These are phyloP conservation scores for Willowsia nigromaculata DNA, from an alignment of 2,888 invertebrate genomes.

Conservation along the genomic window DNA sequence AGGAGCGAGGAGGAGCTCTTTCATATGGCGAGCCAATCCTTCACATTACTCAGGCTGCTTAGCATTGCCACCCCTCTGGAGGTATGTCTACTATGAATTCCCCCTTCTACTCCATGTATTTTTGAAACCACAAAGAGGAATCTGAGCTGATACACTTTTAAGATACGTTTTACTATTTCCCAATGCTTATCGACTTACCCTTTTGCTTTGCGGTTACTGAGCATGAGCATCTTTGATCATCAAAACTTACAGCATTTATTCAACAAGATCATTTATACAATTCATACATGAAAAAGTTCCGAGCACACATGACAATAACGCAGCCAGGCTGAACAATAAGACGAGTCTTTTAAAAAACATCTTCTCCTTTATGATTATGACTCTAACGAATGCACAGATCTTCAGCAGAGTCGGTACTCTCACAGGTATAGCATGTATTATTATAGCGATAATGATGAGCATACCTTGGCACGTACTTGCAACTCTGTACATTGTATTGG, in stretches of 20 bases:
- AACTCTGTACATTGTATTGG: neutral
- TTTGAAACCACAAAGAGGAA: constrained; percentile 40
- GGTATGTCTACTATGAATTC: constrained; percentile 27
- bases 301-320: neutral
- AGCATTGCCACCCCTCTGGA: constrained; percentile 63
- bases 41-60: constrained; percentile 30
- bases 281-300: neutral
- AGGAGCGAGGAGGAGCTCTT: constrained; percentile 67
- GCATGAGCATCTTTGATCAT: neutral
- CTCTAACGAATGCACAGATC: neutral
- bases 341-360: neutral
- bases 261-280: neutral
- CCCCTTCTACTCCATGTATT: constrained; percentile 25
- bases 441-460: neutral
- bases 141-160: constrained; percentile 28
- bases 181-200: neutral
- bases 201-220: neutral
- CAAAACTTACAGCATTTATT: neutral
- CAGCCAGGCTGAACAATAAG: neutral
- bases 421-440: neutral
- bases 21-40: constrained; percentile 72
- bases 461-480: constrained; percentile 10
- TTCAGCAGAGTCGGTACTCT: neutral
- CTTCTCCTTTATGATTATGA: neutral
- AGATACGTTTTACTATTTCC: neutral